Base-by-base conservation (phyloP, 2,797 vertebrate species). In the Cetoscarus ocellatus region DNA sequence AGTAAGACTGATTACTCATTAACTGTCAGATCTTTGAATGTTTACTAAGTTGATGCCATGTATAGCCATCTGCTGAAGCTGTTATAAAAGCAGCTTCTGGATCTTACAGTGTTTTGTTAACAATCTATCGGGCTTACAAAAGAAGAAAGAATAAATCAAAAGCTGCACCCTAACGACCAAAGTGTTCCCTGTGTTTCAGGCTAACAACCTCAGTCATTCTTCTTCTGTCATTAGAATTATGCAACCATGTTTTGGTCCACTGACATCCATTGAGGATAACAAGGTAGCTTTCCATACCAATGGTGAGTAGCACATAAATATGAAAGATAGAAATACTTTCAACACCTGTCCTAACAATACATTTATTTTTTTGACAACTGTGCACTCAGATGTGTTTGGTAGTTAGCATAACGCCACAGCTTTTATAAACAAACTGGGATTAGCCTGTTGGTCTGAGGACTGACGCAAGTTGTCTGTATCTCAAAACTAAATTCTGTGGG, bases 1-100 rank as follows among this genome's bases (percentile, higher is more conserved):
- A 78, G 35, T 57, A 65, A 68, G 15, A 61, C 13, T 6, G 4
- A 18, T 13, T 36, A 67, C 45, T 80, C 10, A 63, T 67, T 60
- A 65, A 42, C 19, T 34, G 57, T 66, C 42, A 77, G 18, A 62
- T 49, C 3, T 9, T 13, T 35, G 39, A 1, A 39, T 27, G 50
- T 74, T 75, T 59, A 44, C 18, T 35, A 42, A 7, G 45, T 4
- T 19, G 18, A 53, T 60, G 49, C 42, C 67, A 74, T 60, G n/a
- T 40, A 42, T 1, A 34, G 18, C 44, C 64, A 58, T 61, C 51
- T 19, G 62, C 36, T 67, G 17, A 68, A 60, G 47, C 9, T 27
- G 50, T 66, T 19, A 70, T 14, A 49, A 17, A 55, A 54, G 47
- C 8, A 19, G 14, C 35, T 48, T 18, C 14, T 44, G 9, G 43